Evolutionary conservation across 2,113 vertebrate species (phyloP).

Genomic region (Thamnaconus septentrionalis): DNA sequence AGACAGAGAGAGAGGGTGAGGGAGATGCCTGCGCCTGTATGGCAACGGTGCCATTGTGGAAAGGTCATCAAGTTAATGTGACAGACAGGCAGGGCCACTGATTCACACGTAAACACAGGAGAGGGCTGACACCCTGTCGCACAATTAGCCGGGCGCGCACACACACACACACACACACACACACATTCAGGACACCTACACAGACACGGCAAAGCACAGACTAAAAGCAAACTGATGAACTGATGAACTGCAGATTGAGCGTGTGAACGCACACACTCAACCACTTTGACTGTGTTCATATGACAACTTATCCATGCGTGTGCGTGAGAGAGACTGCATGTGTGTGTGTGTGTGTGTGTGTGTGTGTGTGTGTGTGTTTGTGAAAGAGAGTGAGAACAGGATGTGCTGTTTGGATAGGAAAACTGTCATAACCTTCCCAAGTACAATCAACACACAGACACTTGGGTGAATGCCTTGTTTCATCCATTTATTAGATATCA

Average conservation of each 20-base stretch:
- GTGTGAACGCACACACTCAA: background rate
- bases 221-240: too few relatives aligned
- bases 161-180: constrained; percentile 36
- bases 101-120: background rate
- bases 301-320: constrained; percentile 6
- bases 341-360: constrained; percentile 5
- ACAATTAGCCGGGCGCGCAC: background rate
- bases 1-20: background rate
- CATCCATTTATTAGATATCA: too few relatives aligned
- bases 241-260: too few relatives aligned
- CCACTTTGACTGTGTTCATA: too few relatives aligned
- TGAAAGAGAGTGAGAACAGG: constrained; percentile 43
- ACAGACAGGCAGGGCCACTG: constrained; percentile 15
- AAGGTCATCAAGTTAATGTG: constrained; percentile 40
- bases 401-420: constrained; percentile 46
- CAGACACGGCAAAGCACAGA: constrained; percentile 34
- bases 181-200: too few relatives aligned
- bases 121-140: constrained; percentile 3
- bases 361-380: constrained; percentile 1
- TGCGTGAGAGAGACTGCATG: background rate
- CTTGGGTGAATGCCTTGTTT: too few relatives aligned
- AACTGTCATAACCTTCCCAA: constrained; percentile 33
- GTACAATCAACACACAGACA: too few relatives aligned
- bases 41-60: constrained; percentile 21
- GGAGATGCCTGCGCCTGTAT: constrained; percentile 45